Conservation (phyloP, 23 tunicate species). For the Styela clava region DNA sequence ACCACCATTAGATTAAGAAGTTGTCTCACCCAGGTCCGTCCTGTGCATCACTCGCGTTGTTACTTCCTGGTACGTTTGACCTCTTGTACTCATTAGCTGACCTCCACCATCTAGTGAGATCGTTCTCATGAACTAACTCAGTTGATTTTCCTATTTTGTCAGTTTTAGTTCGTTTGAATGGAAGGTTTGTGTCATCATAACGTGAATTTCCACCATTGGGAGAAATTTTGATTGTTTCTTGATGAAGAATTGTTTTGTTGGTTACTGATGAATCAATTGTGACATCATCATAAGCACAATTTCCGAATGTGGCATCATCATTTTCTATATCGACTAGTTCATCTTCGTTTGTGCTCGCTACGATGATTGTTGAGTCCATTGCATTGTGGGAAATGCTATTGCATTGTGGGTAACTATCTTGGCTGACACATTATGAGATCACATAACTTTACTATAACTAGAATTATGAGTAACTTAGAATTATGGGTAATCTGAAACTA, state of each 20-base stretch:
- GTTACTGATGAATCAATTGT: not conserved
- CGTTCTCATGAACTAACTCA: not conserved
- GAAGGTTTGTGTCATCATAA: not conserved
- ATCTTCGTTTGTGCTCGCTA: slow-evolving; percentile 19
- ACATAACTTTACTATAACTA: no score
- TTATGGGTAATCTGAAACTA: not conserved
- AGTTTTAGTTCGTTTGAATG: slow-evolving; percentile 1
- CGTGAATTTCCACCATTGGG: not conserved
- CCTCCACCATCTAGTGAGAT: slow-evolving; percentile 8
- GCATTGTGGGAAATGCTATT: not conserved
- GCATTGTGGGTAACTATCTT: not conserved
- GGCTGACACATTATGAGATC: no score
- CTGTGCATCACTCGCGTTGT: no score
- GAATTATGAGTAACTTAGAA: no score
- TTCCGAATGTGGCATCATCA: not conserved
- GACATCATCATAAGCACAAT: not conserved
- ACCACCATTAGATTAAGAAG: no score
- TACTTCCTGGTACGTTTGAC: not conserved
- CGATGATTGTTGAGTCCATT: slow-evolving; percentile 12
- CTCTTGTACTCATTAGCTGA: not conserved
- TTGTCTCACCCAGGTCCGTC: no score
- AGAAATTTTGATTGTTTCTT: not conserved
- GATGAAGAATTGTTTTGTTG: not conserved
- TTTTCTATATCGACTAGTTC: slow-evolving; percentile 15
- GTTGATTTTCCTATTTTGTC: not conserved